Evolutionary conservation across 2,113 vertebrate species (phyloP).

Genomic region (Diphyllodes magnificus): DNA sequence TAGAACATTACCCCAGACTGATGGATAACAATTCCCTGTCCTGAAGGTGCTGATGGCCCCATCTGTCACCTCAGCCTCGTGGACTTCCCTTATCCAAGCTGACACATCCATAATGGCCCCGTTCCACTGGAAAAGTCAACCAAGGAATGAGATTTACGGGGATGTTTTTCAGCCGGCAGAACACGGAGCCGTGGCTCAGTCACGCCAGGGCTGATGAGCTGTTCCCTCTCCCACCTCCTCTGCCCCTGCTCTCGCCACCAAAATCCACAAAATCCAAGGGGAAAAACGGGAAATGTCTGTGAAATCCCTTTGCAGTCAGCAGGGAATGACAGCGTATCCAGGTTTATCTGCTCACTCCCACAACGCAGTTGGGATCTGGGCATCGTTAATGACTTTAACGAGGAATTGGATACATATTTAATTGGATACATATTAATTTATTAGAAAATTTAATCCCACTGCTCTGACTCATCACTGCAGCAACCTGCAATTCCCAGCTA

Average conservation of each 20-base stretch:
- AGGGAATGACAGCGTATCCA: accelerated
- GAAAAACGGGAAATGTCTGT: not conserved
- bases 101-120: not conserved
- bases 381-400: not conserved
- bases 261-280: not conserved
- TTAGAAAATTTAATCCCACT: no score
- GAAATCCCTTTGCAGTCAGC: not conserved
- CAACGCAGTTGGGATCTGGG: not conserved
- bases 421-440: not conserved
- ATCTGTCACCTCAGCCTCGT: slow-evolving; percentile 36
- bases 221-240: not conserved
- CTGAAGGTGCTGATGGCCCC: slow-evolving; percentile 21
- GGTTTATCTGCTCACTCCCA: not conserved
- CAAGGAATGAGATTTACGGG: not conserved
- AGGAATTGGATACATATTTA: not conserved
- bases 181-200: not conserved
- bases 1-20: slow-evolving; percentile 12
- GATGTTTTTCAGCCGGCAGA: not conserved
- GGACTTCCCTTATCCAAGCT: not conserved
- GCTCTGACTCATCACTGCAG: not conserved
- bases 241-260: accelerated
- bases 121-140: not conserved
- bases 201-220: not conserved
- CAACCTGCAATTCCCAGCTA: not conserved
- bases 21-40: slow-evolving; percentile 36